phyloP scores from a whole-genome alignment of 2,797 vertebrate genomes.

The Bufotes viridis region DNA sequence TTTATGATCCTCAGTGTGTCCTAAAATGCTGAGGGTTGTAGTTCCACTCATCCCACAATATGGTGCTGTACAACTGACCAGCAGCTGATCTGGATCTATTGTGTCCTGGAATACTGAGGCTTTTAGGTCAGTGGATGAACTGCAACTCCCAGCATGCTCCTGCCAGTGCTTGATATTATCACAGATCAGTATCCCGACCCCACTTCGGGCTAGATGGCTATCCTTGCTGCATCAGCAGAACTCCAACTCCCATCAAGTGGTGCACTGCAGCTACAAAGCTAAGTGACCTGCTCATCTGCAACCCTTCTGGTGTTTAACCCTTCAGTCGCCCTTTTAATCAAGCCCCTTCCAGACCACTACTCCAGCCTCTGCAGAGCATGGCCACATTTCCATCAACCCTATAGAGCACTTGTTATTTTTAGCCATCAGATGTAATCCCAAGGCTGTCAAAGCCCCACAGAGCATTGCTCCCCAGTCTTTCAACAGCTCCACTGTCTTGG shows the following conservation, averaged over 20 bases:
- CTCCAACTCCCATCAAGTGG: background rate
- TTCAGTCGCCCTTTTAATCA: background rate
- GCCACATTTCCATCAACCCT: constrained; percentile 22
- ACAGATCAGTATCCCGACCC: background rate
- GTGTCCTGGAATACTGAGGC: background rate
- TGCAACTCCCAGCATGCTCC: background rate
- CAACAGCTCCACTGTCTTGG: constrained; percentile 47
- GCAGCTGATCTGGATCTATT: background rate
- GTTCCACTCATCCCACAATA: background rate
- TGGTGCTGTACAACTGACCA: too few species aligned
- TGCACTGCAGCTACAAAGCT: background rate
- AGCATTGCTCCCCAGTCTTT: constrained; percentile 52
- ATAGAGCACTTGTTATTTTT: constrained; percentile 37
- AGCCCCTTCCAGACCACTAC: background rate
- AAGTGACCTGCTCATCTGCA: background rate
- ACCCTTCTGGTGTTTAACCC: constrained; percentile 5
- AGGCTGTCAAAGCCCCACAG: constrained; percentile 34
- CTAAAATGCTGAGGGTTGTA: background rate
- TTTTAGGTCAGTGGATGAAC: background rate
- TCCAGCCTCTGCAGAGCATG: background rate
- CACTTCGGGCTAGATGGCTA: background rate
- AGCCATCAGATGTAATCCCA: constrained; percentile 49
- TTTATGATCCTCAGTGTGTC: background rate
- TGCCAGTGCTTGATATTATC: background rate
- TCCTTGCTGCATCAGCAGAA: background rate